Evolutionary conservation across 1,140 invertebrate species (phyloP).

Genomic region (Hyphantria cunea): DNA sequence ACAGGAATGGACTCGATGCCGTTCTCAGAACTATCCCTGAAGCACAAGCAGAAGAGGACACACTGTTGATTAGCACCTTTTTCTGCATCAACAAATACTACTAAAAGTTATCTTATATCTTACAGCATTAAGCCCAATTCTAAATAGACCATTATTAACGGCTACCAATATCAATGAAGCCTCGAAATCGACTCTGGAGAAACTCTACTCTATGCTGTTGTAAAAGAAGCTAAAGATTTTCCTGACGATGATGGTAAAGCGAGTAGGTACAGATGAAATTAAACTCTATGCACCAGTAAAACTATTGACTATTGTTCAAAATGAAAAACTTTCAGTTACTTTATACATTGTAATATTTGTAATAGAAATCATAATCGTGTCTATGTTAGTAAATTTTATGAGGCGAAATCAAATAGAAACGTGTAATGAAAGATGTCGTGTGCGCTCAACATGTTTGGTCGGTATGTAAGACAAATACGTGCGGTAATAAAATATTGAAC

Average conservation of each 20-base stretch:
- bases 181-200: constrained; percentile 19
- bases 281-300: constrained; percentile 39
- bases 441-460: constrained; percentile 67
- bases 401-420: constrained; percentile 80
- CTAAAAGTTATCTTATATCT: constrained; percentile 25
- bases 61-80: constrained; percentile 69
- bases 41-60: constrained; percentile 61
- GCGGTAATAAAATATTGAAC: constrained; percentile 75
- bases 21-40: constrained; percentile 68
- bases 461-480: constrained; percentile 71
- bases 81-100: constrained; percentile 21
- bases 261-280: constrained; percentile 26
- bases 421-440: constrained; percentile 78
- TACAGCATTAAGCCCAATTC: constrained; percentile 43
- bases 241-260: no score
- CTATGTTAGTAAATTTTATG: constrained; percentile 72
- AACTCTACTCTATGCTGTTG: constrained; percentile 41
- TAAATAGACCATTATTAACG: constrained; percentile 25
- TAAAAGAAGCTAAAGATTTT: constrained; percentile 2
- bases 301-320: background rate
- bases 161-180: constrained; percentile 49
- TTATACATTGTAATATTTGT: constrained; percentile 70
- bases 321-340: constrained; percentile 36
- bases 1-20: constrained; percentile 54
- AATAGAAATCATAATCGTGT: constrained; percentile 78